These are phyloP conservation scores for Natator depressus DNA, from an alignment of 2,113 vertebrate species.

Conservation along the genomic window DNA sequence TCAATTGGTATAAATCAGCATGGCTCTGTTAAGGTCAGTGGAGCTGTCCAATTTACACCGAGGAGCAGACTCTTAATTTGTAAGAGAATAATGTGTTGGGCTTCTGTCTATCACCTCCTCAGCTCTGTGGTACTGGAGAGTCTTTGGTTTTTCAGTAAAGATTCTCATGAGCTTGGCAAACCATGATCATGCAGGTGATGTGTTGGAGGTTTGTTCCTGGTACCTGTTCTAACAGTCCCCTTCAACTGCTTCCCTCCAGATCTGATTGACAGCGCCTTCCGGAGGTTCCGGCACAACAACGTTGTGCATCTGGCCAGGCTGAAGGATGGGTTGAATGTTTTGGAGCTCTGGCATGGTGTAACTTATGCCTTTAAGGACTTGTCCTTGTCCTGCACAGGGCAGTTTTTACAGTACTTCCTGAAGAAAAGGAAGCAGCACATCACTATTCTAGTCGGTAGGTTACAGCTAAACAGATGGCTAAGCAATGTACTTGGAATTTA, in stretches of 20 bases:
- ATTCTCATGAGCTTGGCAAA: not conserved
- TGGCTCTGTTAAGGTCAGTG: not conserved
- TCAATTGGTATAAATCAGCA: not conserved
- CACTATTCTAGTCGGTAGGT: constrained; percentile 89
- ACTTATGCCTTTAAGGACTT: constrained; percentile 94
- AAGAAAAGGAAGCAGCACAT: constrained; percentile 79
- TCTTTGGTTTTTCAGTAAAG: not conserved
- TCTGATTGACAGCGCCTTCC: constrained; percentile 83
- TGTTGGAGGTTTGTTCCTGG: not conserved
- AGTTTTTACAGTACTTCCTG: constrained; percentile 90
- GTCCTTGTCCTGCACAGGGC: constrained; percentile 88
- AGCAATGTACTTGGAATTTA: not conserved
- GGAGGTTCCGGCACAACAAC: constrained; percentile 84
- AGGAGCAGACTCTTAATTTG: not conserved
- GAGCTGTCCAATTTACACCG: not conserved
- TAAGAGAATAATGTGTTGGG: not conserved
- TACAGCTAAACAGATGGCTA: not conserved
- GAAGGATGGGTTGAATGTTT: constrained; percentile 81
- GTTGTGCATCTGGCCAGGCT: constrained; percentile 79
- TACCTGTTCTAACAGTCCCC: not conserved
- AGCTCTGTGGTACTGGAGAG: not conserved
- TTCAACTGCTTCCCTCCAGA: constrained; percentile 65
- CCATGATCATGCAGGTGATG: not conserved
- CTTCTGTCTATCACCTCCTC: not conserved
- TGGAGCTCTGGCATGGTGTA: constrained; percentile 93